phyloP scores from a whole-genome alignment of 2,113 vertebrate species.

The Ariopsis seemanni region DNA sequence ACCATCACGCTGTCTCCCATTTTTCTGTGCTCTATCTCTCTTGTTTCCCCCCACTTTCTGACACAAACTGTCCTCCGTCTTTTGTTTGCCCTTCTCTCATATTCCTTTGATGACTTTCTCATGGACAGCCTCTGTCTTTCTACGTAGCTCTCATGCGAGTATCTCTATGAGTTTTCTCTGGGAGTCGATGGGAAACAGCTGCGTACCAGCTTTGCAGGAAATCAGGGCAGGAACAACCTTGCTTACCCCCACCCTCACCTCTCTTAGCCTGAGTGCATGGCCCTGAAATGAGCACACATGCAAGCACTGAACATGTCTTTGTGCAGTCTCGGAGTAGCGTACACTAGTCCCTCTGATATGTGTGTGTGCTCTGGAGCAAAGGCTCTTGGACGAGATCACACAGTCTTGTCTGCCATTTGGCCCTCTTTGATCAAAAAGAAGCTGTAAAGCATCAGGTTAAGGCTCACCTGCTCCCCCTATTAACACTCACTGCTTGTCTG shows the following conservation, averaged over 20 bases:
- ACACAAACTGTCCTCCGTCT: conserved; percentile 12
- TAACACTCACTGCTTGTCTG: conserved; percentile 25
- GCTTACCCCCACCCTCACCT: conserved; percentile 30
- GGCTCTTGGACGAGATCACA: conserved; percentile 41
- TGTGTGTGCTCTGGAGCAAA: conserved; percentile 11
- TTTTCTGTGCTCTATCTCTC: conserved; percentile 27
- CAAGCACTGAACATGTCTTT: not conserved
- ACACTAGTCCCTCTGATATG: not conserved
- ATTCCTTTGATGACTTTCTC: conserved; percentile 40
- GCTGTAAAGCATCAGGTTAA: conserved; percentile 41
- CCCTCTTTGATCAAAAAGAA: conserved; percentile 49
- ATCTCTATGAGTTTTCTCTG: conserved; percentile 85
- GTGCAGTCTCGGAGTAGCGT: not conserved
- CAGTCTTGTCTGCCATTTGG: conserved; percentile 43
- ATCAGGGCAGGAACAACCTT: conserved; percentile 26
- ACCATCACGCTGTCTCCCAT: conserved; percentile 19
- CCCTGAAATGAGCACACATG: conserved; percentile 17
- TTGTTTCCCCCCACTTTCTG: not conserved
- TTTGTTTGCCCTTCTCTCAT: conserved; percentile 19
- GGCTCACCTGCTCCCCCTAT: conserved; percentile 43
- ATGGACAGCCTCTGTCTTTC: conserved; percentile 59
- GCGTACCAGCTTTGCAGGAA: conserved; percentile 85
- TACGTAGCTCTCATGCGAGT: conserved; percentile 75
- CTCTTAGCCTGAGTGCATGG: conserved; percentile 26
- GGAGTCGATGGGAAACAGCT: conserved; percentile 90